Base-by-base conservation (phyloP, 2,888 invertebrate genomes). In the Rotaria sp. region DNA sequence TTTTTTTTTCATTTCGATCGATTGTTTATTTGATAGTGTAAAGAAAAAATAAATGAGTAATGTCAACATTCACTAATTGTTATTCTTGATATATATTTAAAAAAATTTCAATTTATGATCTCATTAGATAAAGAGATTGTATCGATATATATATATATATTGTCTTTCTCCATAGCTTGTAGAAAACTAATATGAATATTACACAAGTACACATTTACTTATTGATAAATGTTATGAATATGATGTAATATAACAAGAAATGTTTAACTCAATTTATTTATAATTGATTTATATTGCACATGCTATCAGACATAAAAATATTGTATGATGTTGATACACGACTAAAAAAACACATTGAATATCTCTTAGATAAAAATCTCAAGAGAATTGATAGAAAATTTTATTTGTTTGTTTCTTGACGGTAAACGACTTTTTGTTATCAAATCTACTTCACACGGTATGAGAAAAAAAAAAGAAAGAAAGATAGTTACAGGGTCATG, bases 81-180 rank as follows among this genome's bases (percentile, higher is more conserved):
- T 67, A 67, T 67, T 67, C 67, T 35, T 35, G 67, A 35, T 67
- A 67, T 35, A 30, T 67, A 67, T 67, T 35, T 67, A 35, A 18
- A 67, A 67, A 30, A n/a, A 59, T 67, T 67, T 67, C 67, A 67
- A 67, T 67, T 67, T 18, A 15, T 67, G 35, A 67, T 38, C 35
- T 67, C 67, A 67, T 67, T 67, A 35, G 35, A 67, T 67, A 67
- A 35, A 35, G 67, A 67, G 67, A 67, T 67, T 67, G 30, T 67
- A 67, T 67, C 67, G 18, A 59, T n/a, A n/a, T 59, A 10, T 67
- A 67, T 67, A 35, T 15, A 59, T n/a, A n/a, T 59, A 10, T 30
- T 15, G 30, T 67, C 59, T n/a, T 35, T 35, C 15, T 15, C 35
- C 3, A 18, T 67, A 30, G 30, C 18, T 67, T 10, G 24, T 55